Conservation (phyloP, 92 coral and sea anemone species). For the Meandrina meandrites region DNA sequence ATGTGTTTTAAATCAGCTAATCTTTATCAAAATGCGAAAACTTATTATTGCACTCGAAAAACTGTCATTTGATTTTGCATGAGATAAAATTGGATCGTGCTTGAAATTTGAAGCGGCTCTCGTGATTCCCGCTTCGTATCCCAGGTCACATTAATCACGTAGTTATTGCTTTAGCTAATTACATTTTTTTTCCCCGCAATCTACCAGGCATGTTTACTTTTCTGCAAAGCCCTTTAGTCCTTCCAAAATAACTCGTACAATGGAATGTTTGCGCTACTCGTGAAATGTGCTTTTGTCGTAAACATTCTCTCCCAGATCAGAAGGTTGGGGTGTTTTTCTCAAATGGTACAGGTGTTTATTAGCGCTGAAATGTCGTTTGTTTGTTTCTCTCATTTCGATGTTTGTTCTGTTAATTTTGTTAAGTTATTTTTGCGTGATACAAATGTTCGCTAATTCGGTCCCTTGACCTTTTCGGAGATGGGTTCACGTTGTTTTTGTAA, state of each 20-base stretch:
- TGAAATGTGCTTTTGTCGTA: not conserved
- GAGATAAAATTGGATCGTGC: constrained; percentile 24
- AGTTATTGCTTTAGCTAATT: constrained; percentile 1
- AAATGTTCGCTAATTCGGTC: not conserved
- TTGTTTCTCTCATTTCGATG: not conserved
- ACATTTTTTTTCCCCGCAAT: not conserved
- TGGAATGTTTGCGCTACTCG: constrained; percentile 1
- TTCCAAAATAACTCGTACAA: not conserved
- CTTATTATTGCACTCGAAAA: constrained; percentile 5
- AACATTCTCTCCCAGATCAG: not conserved
- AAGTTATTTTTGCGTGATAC: constrained; percentile 26
- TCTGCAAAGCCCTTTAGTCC: constrained; percentile 1
- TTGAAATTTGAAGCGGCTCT: constrained; percentile 16
- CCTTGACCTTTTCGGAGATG: constrained; percentile 25
- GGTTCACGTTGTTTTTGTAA: not conserved
- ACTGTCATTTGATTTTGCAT: constrained; percentile 17
- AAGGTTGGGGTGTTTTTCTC: not conserved
- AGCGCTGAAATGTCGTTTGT: constrained; percentile 21
- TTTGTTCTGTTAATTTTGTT: constrained; percentile 11
- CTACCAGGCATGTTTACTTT: not conserved
- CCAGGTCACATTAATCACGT: not conserved
- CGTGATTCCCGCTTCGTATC: not conserved
- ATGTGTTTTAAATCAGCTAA: not conserved
- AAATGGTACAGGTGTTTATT: not conserved
- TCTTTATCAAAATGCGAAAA: constrained; percentile 29